Evolutionary conservation across 2,888 invertebrate species (phyloP).

Genomic region (Drosophila melanosoma): DNA sequence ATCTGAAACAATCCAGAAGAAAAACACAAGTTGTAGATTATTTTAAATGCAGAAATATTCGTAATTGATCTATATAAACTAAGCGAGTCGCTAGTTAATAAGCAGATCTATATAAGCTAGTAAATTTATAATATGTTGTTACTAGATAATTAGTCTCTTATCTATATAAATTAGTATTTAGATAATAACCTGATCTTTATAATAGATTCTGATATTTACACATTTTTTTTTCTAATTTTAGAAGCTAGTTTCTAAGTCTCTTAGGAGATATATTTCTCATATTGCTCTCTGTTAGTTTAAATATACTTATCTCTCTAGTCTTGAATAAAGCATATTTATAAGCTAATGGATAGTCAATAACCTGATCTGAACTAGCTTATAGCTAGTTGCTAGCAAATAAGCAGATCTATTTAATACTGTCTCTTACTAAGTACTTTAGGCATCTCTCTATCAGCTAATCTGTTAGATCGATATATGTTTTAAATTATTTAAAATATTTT

Average conservation of each 20-base stretch:
- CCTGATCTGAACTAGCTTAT: not conserved
- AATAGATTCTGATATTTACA: not conserved
- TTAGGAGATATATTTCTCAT: not conserved
- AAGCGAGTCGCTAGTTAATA: not conserved
- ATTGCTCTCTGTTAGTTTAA: not conserved
- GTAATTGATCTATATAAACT: not conserved
- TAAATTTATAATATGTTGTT: not conserved
- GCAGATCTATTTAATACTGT: too few species aligned
- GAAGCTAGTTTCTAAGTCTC: not conserved
- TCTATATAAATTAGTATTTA: not conserved
- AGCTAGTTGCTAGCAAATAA: not conserved
- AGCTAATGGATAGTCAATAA: too few species aligned
- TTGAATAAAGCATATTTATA: not conserved
- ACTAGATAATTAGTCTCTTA: not conserved
- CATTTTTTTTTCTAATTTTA: not conserved
- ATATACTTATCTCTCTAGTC: not conserved
- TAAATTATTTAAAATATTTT: too few species aligned
- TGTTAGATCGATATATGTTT: not conserved
- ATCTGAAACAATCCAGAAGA: slow-evolving; percentile 69
- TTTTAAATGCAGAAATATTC: not conserved
- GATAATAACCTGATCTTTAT: not conserved
- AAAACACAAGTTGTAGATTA: not conserved
- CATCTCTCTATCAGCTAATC: not conserved
- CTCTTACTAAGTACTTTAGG: not conserved
- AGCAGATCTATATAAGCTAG: not conserved